Evolutionary conservation across 30 jellyfish, hydroid and myxozoan genomes (phyloP).

Genomic region (Turritopsis dohrnii): DNA sequence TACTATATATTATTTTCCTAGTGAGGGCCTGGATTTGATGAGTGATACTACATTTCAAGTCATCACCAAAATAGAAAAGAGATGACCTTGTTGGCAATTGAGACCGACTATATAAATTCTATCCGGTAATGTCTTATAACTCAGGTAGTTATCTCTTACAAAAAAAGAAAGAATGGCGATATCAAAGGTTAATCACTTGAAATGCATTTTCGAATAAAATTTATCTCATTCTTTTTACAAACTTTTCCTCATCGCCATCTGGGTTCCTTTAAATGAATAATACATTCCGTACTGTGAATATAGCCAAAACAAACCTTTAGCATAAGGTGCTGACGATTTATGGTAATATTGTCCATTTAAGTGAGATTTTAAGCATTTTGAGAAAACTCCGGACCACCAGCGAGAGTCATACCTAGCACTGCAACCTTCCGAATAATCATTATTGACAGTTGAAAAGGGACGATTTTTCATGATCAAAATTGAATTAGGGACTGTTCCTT

Average conservation of each 20-base stretch:
- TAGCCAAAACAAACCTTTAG: background rate
- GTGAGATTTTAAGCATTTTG: background rate
- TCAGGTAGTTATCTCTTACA: too few relatives aligned
- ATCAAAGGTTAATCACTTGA: too few relatives aligned
- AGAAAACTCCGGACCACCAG: background rate
- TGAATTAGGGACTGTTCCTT: background rate
- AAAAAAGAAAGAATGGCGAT: too few relatives aligned
- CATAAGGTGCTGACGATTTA: background rate
- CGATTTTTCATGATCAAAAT: background rate
- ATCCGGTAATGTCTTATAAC: too few relatives aligned
- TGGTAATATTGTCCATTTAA: background rate
- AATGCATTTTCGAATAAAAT: background rate
- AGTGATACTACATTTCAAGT: too few relatives aligned
- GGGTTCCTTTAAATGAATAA: background rate
- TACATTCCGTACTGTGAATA: background rate
- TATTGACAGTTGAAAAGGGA: background rate
- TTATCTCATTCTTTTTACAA: background rate
- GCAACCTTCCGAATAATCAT: background rate
- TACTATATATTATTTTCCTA: too few relatives aligned
- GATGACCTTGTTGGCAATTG: too few relatives aligned
- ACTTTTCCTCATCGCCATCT: background rate
- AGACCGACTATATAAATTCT: too few relatives aligned
- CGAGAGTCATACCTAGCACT: background rate
- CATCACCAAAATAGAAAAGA: too few relatives aligned
- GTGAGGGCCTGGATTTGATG: too few relatives aligned